Evolutionary conservation across 2,113 vertebrate species (phyloP).

Genomic region (Brienomyrus longianalis): DNA sequence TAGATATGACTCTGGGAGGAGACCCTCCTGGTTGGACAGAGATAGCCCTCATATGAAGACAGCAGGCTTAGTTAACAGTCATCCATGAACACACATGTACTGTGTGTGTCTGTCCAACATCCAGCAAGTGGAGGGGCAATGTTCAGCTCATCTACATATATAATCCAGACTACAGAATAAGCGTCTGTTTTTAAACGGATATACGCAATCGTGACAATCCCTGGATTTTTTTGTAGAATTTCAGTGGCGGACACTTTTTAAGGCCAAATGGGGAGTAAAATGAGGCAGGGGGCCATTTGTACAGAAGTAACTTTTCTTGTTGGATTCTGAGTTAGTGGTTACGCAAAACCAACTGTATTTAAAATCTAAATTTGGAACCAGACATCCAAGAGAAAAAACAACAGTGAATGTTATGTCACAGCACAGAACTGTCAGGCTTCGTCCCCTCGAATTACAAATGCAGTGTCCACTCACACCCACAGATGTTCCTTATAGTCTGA

Average conservation of each 20-base stretch:
- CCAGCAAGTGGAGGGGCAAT: background rate
- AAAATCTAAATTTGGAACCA: background rate
- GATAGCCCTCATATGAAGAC: background rate
- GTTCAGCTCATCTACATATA: background rate
- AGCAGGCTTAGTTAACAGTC: background rate
- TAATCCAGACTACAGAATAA: background rate
- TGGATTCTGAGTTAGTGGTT: background rate
- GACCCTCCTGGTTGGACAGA: background rate
- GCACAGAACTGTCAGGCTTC: background rate
- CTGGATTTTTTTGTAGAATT: background rate
- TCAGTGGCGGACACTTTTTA: background rate
- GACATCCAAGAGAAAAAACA: background rate
- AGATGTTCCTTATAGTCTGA: background rate
- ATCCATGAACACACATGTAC: background rate
- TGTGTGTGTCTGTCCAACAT: background rate
- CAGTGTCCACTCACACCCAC: background rate
- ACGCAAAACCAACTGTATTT: background rate
- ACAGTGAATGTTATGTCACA: background rate
- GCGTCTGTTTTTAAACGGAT: background rate
- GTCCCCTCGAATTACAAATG: background rate
- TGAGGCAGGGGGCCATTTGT: background rate
- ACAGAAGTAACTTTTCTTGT: background rate
- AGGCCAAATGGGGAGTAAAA: background rate
- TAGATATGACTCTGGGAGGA: background rate
- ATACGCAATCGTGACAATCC: background rate